Evolutionary conservation across 2,888 invertebrate genomes (phyloP).

Genomic region (Stomorhina lunata): DNA sequence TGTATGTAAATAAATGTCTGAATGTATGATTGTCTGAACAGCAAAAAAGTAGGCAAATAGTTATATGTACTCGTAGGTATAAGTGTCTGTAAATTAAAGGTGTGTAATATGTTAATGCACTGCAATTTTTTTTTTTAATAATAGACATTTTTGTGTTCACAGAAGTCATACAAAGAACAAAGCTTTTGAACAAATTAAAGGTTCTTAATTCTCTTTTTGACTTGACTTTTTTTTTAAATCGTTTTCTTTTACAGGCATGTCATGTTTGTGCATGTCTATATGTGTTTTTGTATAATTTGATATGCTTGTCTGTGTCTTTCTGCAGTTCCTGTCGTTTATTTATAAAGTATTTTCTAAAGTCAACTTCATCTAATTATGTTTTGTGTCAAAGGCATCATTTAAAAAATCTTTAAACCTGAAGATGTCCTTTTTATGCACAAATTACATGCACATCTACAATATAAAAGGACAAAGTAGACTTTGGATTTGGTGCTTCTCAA

Average conservation of each 20-base stretch:
- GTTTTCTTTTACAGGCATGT: neutral
- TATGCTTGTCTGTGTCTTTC: neutral
- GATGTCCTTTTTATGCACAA: conserved; percentile 49
- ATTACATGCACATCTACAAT: no score
- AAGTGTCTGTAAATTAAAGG: neutral
- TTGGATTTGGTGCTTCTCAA: neutral
- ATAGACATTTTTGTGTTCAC: conserved; percentile 27
- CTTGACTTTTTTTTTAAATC: neutral
- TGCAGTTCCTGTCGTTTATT: neutral
- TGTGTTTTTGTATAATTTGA: neutral
- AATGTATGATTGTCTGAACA: neutral
- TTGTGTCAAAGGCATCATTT: conserved; percentile 59
- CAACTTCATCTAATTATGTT: conserved; percentile 62
- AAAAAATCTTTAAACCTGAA: conserved; percentile 44
- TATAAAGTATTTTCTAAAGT: conserved; percentile 44
- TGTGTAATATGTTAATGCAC: conserved; percentile 49
- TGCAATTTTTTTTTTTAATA: conserved; percentile 40
- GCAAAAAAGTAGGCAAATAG: neutral
- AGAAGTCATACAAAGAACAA: neutral
- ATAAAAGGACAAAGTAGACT: conserved; percentile 25
- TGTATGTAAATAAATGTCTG: neutral
- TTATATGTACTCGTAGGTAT: neutral
- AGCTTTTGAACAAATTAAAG: conserved; percentile 33
- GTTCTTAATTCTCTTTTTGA: neutral
- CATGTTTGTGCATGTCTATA: neutral